Evolutionary conservation across 2,888 invertebrate species (phyloP), one percentile per base, ranked within the genome.

Genomic region (Clanis bilineata): DNA sequence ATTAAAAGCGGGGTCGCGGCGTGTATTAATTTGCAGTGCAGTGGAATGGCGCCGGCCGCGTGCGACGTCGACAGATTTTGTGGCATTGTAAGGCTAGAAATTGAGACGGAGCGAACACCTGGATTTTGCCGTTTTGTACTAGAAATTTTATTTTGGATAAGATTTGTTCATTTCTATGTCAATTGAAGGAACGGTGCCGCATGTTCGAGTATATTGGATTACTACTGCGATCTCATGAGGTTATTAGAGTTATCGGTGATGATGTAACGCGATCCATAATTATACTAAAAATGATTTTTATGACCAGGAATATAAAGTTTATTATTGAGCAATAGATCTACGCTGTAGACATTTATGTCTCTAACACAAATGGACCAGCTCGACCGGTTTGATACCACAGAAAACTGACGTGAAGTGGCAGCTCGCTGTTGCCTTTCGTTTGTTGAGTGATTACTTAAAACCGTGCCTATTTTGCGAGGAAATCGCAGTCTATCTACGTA

Each of bases 61-160:
- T 62, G 62, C 70, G 84, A 86, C 86, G 80, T 79, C 79, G 81
- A 90, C 85, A 80, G 84, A 89, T 88, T 86, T 82, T 72, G 83
- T 77, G 85, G 84, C 70, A 72, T 72, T 73, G 73, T 75, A 77
- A 68, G 74, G 79, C 72, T 75, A 68, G 77, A 76, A 83, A 83
- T 85, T 80, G 80, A 79, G 82, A 80, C 73, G n/a, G 51, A 51
- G 21, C 73, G 65, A 72, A 68, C 82, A 83, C 82, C 80, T 85
- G 85, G 73, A 64, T 56, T 23, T 45, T 6, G 6, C 36, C n/a
- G 47, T 36, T 47, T 51, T 18, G n/a, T 21, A 28, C 38, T 28
- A n/a, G 23, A 51, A 51, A 18, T 32, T 32, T 21, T 21, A 32
- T 28, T 51, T 32, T 51, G 15, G 28, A 51, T 51, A 10, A 23